Evolutionary conservation across 2,797 vertebrate genomes (phyloP).

Genomic region (Lepilemur ruficaudatus): DNA sequence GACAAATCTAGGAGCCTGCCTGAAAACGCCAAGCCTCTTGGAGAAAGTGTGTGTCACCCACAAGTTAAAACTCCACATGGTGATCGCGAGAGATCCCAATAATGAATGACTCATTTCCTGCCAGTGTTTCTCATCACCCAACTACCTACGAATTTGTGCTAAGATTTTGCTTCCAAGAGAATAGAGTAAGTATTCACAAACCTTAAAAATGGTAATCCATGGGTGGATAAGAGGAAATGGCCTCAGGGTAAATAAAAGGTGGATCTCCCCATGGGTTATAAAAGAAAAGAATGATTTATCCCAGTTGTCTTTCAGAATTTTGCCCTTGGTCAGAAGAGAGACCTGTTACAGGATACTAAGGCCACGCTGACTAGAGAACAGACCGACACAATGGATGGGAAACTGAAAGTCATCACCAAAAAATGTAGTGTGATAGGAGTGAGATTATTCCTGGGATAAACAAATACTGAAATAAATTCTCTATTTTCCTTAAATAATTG

Average conservation of each 20-base stretch:
- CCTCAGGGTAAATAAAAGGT: neutral
- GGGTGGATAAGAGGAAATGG: slow-evolving; percentile 37
- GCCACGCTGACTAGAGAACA: neutral
- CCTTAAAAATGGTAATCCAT: neutral
- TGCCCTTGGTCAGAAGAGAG: neutral
- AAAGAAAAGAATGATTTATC: neutral
- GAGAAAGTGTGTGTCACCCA: neutral
- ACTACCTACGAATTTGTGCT: slow-evolving; percentile 24
- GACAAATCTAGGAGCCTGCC: slow-evolving; percentile 69
- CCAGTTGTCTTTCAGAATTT: neutral
- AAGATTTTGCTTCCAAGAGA: slow-evolving; percentile 32
- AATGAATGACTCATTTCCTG: neutral
- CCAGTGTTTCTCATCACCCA: neutral
- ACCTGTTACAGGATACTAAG: neutral
- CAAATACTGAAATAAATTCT: neutral
- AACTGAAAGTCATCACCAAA: neutral
- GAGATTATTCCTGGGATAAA: neutral
- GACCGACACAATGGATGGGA: neutral
- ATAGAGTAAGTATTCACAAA: neutral
- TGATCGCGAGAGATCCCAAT: neutral
- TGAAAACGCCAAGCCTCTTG: slow-evolving; percentile 55
- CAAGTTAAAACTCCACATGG: rapidly evolving
- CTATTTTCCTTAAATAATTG: neutral
- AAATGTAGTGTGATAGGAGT: neutral
- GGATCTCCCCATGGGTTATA: neutral